Evolutionary conservation across 37 sponge, comb jelly and placozoan genomes (phyloP).

Genomic region (Chondrosia reniformis): DNA sequence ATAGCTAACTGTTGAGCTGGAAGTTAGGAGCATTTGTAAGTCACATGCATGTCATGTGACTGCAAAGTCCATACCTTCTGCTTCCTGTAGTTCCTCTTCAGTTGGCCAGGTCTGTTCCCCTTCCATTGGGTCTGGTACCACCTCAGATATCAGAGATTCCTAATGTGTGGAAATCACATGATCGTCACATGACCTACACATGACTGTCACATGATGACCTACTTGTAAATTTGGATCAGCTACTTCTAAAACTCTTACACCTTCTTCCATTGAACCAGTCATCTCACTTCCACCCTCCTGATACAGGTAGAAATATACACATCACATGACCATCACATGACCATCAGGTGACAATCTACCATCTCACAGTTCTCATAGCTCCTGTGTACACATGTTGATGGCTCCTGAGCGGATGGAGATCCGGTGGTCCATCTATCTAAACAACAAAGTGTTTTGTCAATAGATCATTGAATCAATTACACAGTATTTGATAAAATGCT

Average conservation of each 20-base stretch:
- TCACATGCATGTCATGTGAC: neutral
- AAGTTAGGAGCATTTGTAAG: neutral
- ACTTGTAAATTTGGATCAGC: constrained; percentile 81
- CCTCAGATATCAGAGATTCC: constrained; percentile 74
- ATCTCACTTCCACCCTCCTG: constrained; percentile 16
- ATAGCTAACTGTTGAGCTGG: neutral
- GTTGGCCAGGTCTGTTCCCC: constrained; percentile 99
- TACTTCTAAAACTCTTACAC: constrained; percentile 40
- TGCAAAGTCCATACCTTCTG: constrained; percentile 33
- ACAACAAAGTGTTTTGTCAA: too few relatives aligned
- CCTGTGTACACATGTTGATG: neutral
- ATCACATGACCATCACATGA: neutral
- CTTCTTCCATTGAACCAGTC: constrained; percentile 52
- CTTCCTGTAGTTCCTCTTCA: constrained; percentile 80
- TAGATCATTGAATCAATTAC: too few relatives aligned
- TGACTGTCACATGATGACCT: neutral
- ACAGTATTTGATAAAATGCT: too few relatives aligned
- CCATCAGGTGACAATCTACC: too few relatives aligned
- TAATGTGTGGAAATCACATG: constrained; percentile 6
- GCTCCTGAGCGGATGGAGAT: constrained; percentile 31
- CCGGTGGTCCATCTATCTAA: constrained; percentile 59
- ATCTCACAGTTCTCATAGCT: constrained; percentile 37
- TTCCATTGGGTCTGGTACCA: constrained; percentile 85
- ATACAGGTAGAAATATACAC: neutral
- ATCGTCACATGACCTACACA: neutral